Base-by-base conservation (phyloP, 2,888 invertebrate species). In the Athrips mouffetella region DNA sequence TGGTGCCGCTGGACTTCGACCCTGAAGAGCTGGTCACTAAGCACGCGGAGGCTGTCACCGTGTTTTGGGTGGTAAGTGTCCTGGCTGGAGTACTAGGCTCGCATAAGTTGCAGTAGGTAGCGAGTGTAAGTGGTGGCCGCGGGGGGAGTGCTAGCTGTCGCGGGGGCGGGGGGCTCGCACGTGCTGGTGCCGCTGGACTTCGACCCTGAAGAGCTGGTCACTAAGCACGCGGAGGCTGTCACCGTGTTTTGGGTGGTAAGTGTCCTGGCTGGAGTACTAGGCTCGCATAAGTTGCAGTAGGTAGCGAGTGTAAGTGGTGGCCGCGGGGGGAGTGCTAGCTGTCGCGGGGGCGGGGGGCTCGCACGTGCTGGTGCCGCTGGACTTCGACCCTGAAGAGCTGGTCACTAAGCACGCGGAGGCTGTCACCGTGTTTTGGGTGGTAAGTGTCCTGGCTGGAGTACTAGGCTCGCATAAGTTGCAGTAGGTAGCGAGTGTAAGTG, bases 351-450 rank as follows among this genome's bases (percentile, higher is more conserved):
- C 76, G 37, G 73, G 73, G 1, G 83, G 72, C 0, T 11, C 59
- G 1, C 71, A 75, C 55, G 78, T 65, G 13, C 67, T 89, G 0
- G 82, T 87, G 55, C 89, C 89, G 11, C 63, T 89, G 0, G 84
- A 86, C 65, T 86, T 76, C 60, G 79, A 78, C 46, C 51, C 55
- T 0, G 53, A 47, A 0, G 87, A 83, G 2, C 68, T 84, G 15
- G 55, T 89, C 1, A 87, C 86, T 0, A 69, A 77, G 39, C 76
- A 83, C 0, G 92, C 91, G 0, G 91, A 93, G 63, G 76, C 93
- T 0, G 91, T 95, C 48, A 94, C 93, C 1, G 90, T 92, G 57
- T 89, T 93, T 51, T 96, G 93, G 91, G 80, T 96, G 64, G 92
- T 92, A 60, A 80, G 90, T 80, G 2, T 23, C 5, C 25, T 25